Percentiles rank a stretch among this genome's conserved stretches.
These are phyloP conservation scores for Crotalus tigris DNA, from an alignment of 2,113 vertebrate species.

Conservation along the genomic window DNA sequence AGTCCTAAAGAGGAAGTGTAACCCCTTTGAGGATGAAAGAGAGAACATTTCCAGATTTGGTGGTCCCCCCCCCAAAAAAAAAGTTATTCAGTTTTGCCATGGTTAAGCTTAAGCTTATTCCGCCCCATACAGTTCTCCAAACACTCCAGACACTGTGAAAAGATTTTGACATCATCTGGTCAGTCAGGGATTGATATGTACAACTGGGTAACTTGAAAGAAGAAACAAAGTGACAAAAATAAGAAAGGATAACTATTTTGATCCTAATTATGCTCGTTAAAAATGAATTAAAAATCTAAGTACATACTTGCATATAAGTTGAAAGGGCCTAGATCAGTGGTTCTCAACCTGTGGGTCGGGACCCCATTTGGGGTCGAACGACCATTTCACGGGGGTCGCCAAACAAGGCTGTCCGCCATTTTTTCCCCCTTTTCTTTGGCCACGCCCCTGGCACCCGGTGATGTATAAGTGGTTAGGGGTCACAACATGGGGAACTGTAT, in stretches of 20 bases:
- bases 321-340: background rate
- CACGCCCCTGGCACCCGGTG: too few relatives aligned
- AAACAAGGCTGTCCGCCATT: too few relatives aligned
- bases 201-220: background rate
- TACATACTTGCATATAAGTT: background rate
- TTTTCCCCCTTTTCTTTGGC: too few relatives aligned
- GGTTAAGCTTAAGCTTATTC: background rate
- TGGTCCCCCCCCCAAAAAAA: background rate
- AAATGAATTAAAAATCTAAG: background rate
- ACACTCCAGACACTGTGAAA: background rate
- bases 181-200: background rate
- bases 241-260: background rate
- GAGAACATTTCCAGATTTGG: background rate
- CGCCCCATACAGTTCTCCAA: background rate
- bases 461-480: too few relatives aligned
- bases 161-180: background rate
- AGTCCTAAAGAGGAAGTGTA: background rate
- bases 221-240: background rate
- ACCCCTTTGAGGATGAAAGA: background rate
- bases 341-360: too few relatives aligned
- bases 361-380: too few relatives aligned
- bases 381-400: too few relatives aligned
- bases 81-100: background rate
- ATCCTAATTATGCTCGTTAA: background rate
- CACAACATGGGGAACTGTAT: too few relatives aligned